Evolutionary conservation across 2,888 invertebrate genomes (phyloP), one percentile per base, ranked within the genome.

Genomic region (Chrysolina oricalcia): DNA sequence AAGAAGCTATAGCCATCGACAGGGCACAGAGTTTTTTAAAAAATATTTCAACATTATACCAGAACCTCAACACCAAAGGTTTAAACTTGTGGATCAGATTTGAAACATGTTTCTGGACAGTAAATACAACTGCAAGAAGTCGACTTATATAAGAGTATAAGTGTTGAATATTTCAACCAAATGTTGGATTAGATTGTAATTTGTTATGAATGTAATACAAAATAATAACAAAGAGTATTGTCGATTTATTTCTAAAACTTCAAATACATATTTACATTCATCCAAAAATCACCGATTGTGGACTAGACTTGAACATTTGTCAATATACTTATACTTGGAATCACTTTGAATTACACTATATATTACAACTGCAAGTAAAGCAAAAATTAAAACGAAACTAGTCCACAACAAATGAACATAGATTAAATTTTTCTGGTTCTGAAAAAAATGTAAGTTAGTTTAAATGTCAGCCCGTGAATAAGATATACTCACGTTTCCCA

Each of bases 41-140:
- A 96, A 96, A 85, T 96, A 96, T 86, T 95, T 93, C 82, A 94
- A 98, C 90, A 91, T 98, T 48, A 91, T 97, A 81, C 94, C 97
- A 0, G 90, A 93, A 76, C 92, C 93, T 35, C 94, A 96, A 80
- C 95, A 96, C 86, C 92, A 93, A 72, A 91, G 93, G 81, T 97
- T 97, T 87, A 94, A 93, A 85, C 90, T 96, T 67, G 89, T 96
- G 53, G 93, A 95, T 86, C 92, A 93, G 88, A 88, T 95, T 74
- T 96, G 91, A 56, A 17, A 40, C 21, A 35, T 59, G 27, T 19
- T 21, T 53, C 3, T 19, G 11, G 13, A 53, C 4, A 10, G 53
- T 53, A 53, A 21, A 19, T 53, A 53, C 53, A 53, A 53, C 21
- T 21, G 19, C 9, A 53, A 35, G 35, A 27, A 27, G 5, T 6